Percentiles rank a stretch among this genome's conserved stretches.
phyloP scores from a whole-genome alignment of 2,797 vertebrate species.

The Pseudopleuronectes americanus region DNA sequence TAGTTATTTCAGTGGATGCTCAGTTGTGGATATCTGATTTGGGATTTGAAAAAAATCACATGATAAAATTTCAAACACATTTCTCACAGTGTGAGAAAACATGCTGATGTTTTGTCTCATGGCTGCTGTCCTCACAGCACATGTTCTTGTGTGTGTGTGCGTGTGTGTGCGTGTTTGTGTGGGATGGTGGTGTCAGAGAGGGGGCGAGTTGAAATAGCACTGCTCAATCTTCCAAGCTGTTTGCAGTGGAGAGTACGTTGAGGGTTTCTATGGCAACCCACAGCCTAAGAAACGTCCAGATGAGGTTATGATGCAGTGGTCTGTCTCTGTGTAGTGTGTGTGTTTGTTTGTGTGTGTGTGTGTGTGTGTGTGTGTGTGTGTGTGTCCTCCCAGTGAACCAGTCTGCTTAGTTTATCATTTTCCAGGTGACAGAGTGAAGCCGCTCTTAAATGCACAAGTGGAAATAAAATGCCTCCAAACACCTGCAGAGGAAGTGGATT shows the following conservation, averaged over 20 bases:
- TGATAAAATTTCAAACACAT: too few species aligned
- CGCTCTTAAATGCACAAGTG: not conserved
- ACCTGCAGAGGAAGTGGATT: not conserved
- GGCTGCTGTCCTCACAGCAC: too few species aligned
- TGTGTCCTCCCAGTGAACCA: conserved; percentile 27
- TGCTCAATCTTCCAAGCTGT: conserved; percentile 67
- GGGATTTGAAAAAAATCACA: too few species aligned
- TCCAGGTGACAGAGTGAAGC: conserved; percentile 33
- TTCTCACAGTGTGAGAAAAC: too few species aligned
- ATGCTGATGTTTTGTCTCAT: too few species aligned
- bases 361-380: too few species aligned
- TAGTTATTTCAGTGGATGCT: too few species aligned
- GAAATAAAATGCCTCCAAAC: not conserved
- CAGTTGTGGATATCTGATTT: too few species aligned
- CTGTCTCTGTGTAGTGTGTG: conserved; percentile 26
- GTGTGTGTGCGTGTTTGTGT: conserved; percentile 18
- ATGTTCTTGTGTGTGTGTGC: not conserved
- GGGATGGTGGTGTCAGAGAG: conserved; percentile 30
- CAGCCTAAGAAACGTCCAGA: conserved; percentile 73
- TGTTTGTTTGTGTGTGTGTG: conserved; percentile 14
- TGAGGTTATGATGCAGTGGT: conserved; percentile 66
- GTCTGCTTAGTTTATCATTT: conserved; percentile 30
- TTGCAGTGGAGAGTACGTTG: conserved; percentile 53
- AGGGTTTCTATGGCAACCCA: conserved; percentile 78
- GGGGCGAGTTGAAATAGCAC: conserved; percentile 56